Conservation (phyloP, 2,113 vertebrate genomes). For the Malaclemys terrapin region DNA sequence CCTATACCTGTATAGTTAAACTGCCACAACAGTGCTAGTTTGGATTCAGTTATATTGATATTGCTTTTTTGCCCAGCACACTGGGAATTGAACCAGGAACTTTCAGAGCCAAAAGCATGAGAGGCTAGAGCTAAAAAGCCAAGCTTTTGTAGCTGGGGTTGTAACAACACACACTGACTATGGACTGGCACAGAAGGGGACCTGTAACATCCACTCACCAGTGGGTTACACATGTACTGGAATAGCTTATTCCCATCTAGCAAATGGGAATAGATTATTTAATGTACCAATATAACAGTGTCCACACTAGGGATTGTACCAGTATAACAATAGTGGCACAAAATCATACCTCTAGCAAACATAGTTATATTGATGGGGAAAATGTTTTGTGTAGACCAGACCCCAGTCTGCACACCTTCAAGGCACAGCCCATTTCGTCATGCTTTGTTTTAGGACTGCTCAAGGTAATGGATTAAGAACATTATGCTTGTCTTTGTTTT, state of each 20-base stretch:
- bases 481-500: slow-evolving; percentile 35
- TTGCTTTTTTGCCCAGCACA: background rate
- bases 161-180: background rate
- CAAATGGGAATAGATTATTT: background rate
- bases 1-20: background rate
- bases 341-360: background rate
- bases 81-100: background rate
- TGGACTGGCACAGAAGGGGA: background rate
- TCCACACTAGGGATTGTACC: background rate
- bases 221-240: background rate
- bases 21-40: background rate
- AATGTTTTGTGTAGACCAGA: background rate
- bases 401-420: background rate
- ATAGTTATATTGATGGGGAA: background rate
- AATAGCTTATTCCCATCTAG: background rate
- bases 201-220: background rate
- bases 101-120: background rate
- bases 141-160: background rate
- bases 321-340: background rate
- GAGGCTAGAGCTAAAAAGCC: background rate
- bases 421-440: background rate
- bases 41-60: background rate
- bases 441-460: background rate
- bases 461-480: slow-evolving; percentile 23
- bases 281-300: background rate